These are phyloP conservation scores for Harpalus rubripes DNA, from an alignment of 2,888 invertebrate species.

Conservation along the genomic window DNA sequence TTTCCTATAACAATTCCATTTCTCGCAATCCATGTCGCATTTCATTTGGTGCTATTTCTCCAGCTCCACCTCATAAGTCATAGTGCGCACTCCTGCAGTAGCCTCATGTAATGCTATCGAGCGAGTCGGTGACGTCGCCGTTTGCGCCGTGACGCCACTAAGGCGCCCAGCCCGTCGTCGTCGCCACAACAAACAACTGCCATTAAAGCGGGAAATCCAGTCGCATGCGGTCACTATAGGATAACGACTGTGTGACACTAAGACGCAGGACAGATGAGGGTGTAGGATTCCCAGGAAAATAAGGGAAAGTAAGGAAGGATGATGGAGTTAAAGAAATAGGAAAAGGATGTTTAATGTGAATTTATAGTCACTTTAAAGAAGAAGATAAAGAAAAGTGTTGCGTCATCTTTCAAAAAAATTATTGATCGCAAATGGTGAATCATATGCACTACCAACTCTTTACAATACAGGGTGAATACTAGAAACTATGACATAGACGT, in stretches of 20 bases:
- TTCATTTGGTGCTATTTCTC: background rate
- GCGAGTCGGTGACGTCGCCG: conserved; percentile 21
- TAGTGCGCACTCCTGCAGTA: conserved; percentile 2
- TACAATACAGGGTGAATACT: no score
- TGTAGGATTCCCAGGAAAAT: background rate
- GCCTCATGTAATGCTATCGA: conserved; percentile 14
- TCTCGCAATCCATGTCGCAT: background rate
- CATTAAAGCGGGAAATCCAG: conserved; percentile 14
- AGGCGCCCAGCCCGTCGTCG: conserved; percentile 1
- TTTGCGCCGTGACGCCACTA: background rate
- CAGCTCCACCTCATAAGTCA: background rate
- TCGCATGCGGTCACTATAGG: background rate
- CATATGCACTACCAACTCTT: no score
- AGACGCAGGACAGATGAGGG: background rate
- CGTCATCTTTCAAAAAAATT: no score
- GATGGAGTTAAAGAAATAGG: background rate
- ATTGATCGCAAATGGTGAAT: no score
- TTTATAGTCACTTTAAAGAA: background rate
- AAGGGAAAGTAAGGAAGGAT: background rate
- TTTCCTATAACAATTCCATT: background rate
- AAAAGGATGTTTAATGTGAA: background rate
- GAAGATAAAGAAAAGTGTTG: no score
- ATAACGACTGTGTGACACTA: background rate
- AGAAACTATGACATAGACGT: no score
- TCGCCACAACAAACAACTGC: conserved; percentile 33